Evolutionary conservation across 2,888 invertebrate genomes (phyloP), one percentile per base, ranked within the genome.

Genomic region (Copidosoma aretas): DNA sequence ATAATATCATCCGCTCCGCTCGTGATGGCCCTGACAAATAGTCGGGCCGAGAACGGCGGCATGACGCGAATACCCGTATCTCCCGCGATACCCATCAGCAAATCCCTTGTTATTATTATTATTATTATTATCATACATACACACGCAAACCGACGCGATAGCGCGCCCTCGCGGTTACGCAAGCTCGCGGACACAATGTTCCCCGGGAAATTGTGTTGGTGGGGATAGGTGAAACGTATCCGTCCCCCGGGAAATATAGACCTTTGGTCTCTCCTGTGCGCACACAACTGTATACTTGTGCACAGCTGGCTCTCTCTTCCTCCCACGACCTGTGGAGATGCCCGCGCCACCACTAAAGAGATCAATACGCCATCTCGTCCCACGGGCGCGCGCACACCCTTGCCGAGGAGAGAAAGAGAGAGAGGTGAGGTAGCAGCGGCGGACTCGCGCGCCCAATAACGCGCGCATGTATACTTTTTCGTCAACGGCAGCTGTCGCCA

Each of bases 191-290:
- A 43, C n/a, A 78, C 81, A 81, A 82, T 82, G 80, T 80, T 78
- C 56, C 46, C 76, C 66, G 77, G 79, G 77, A 82, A 83, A 83
- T 83, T 83, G 83, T 80, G 82, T 83, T 83, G 83, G 83, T 82
- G 82, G 82, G 81, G 82, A 82, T 80, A 80, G 43, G 81, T 80
- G 80, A 81, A 82, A 81, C 75, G 78, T 81, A 82, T 81, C 80
- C 77, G 79, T 80, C 83, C 82, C 82, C 71, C 73, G 82, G 83
- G 83, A 83, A 84, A 84, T 84, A 82, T 83, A 81, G 81, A 82
- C 80, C 80, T 81, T 82, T 79, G 62, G 70, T 32, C 32, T 32
- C 32, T 32, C 4, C 32, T 32, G 8, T 32, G 8, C 8, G 8
- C 32, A 32, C 32, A 32, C 8, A 32, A 8, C 32, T 32, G 32